A percentile compares a stretch with the other conserved stretches of the same genome.
Evolutionary conservation across 2,888 invertebrate genomes (phyloP).

Genomic region (Meiosimyza decipiens): DNA sequence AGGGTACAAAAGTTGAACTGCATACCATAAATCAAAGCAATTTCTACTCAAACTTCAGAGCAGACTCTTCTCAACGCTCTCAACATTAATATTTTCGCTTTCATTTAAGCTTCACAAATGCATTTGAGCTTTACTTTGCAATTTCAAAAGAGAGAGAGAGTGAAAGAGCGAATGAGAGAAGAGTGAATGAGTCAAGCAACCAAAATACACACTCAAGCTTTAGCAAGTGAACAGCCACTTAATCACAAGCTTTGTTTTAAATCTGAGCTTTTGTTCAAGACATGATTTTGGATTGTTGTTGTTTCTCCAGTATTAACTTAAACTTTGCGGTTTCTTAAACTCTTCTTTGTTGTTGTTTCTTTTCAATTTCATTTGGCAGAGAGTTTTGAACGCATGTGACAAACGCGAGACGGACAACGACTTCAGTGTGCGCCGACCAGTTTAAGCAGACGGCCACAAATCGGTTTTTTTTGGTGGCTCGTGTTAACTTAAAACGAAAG

Average conservation of each 20-base stretch:
- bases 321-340: conserved; percentile 25
- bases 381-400: conserved; percentile 32
- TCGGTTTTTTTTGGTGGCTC: conserved; percentile 42
- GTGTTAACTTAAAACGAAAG: conserved; percentile 14
- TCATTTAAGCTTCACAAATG: conserved; percentile 47
- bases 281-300: conserved; percentile 42
- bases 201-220: background rate
- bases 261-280: conserved; percentile 40
- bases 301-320: conserved; percentile 20
- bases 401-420: conserved; percentile 60
- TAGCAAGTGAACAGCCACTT: no score
- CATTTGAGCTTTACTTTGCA: background rate
- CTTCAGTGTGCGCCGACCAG: conserved; percentile 68
- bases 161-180: background rate
- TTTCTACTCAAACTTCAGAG: no score
- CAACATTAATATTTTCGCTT: conserved; percentile 58
- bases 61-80: no score
- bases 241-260: background rate
- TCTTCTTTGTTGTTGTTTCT: conserved; percentile 16
- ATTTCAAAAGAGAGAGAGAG: background rate
- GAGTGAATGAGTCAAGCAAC: background rate
- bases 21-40: no score
- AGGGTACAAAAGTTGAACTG: no score
- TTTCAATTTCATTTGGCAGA: conserved; percentile 50
- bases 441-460: conserved; percentile 68